phyloP scores from a whole-genome alignment of 1,140 invertebrate species.

The Trichonephila clavipes region DNA sequence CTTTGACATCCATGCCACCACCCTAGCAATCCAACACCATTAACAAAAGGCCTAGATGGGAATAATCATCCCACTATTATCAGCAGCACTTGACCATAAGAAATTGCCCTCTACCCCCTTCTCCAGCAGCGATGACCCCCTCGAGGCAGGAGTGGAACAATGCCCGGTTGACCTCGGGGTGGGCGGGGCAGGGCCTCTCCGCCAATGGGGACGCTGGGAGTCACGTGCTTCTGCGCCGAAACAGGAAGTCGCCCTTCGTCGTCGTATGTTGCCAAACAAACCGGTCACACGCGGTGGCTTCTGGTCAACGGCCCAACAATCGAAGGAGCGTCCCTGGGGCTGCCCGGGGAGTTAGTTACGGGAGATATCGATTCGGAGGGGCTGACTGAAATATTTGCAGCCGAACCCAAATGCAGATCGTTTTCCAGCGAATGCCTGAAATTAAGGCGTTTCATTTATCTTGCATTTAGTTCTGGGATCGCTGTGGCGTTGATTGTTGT shows the following conservation, averaged over 20 bases:
- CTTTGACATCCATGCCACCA: not conserved
- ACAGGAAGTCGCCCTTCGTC: conserved; percentile 47
- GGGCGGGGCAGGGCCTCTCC: not conserved
- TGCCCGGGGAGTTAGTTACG: not conserved
- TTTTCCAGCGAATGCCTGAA: no score
- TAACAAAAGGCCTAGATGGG: not conserved
- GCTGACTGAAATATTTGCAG: no score
- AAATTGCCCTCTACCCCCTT: not conserved
- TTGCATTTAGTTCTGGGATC: no score
- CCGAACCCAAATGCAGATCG: no score
- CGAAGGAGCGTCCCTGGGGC: not conserved
- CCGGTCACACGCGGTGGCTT: conserved; percentile 56
- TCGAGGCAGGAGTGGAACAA: not conserved
- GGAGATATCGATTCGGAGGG: not conserved
- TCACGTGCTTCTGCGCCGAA: conserved; percentile 22
- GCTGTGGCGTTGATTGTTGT: no score
- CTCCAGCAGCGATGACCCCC: not conserved
- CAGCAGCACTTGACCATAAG: not conserved
- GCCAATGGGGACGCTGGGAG: not conserved
- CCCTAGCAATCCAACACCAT: not conserved
- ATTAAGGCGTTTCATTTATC: no score
- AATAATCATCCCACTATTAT: not conserved
- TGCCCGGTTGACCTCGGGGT: conserved; percentile 57
- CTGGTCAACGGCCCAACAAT: conserved; percentile 60
- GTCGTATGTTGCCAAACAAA: conserved; percentile 70